Percentiles rank a stretch among this genome's conserved stretches.
Evolutionary conservation across 30 jellyfish, hydroid and myxozoan species (phyloP).

Genomic region (Hydra vulgaris): DNA sequence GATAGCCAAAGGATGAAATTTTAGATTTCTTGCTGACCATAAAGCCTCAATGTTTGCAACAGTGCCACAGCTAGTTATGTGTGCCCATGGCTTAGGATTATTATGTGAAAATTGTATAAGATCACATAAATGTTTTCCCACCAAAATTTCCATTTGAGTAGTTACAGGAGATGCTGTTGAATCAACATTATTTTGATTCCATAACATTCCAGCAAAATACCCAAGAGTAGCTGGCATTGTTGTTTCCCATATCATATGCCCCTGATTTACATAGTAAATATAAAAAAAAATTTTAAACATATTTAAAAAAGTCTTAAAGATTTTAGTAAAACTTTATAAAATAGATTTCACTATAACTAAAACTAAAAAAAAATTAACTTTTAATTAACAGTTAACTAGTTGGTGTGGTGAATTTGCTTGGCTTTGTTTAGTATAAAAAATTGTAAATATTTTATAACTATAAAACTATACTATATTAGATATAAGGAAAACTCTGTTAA

Average conservation of each 20-base stretch:
- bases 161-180: conserved; percentile 58
- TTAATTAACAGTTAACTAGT: too few species aligned
- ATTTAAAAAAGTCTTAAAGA: not conserved
- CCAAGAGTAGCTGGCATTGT: conserved; percentile 50
- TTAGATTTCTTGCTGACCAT: conserved; percentile 56
- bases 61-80: conserved; percentile 55
- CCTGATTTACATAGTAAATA: conserved; percentile 10
- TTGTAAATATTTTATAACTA: too few species aligned
- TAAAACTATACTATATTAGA: too few species aligned
- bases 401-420: too few species aligned
- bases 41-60: conserved; percentile 51
- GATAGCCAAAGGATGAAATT: conserved; percentile 49
- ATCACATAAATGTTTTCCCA: conserved; percentile 37
- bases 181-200: conserved; percentile 64
- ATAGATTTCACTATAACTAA: not conserved
- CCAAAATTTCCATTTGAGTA: conserved; percentile 24
- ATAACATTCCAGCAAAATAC: conserved; percentile 45
- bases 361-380: too few species aligned
- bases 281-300: not conserved
- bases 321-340: not conserved
- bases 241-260: conserved; percentile 58
- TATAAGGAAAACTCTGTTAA: too few species aligned
- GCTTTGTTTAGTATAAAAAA: too few species aligned
- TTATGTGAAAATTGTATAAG: conserved; percentile 22
- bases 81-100: conserved; percentile 43